Base-by-base conservation (phyloP, 2,888 invertebrate species). In the Smittia aterrima region DNA sequence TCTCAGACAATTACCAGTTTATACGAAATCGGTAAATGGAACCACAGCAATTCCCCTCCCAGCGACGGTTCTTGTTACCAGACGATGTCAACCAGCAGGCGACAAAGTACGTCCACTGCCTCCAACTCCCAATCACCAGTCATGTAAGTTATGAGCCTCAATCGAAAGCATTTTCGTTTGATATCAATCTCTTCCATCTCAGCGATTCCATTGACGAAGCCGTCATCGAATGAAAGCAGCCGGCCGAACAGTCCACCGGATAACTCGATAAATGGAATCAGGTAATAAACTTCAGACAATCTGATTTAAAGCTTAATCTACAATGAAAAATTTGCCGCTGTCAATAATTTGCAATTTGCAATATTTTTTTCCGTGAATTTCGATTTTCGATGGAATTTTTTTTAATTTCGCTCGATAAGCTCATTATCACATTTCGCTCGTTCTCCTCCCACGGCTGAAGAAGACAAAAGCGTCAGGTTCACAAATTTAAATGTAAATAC, bases 41-140 rank as follows among this genome's bases (percentile, higher is more conserved):
- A 87, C 86, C 79, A 88, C 89, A 77, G 89, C 88, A 79, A 90
- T 90, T 79, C 90, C 90, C 66, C 81, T 90, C 78, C 90, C 90
- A 20, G 90, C 90, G 75, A 89, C 89, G n/a, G 89, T 89, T 74
- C 85, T 88, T 75, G 89, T 89, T 47, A 86, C 86, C 73, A 85
- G 90, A 75, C 85, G 89, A 80, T 89, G 89, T 76, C 89, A 89
- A 58, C 89, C 89, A 75, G n/a, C n/a, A n/a, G n/a, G n/a, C 32
- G 90, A 90, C 83, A 89, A 90, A 82, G 84, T 85, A 66, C 85
- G 90, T 62, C 90, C 90, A 0, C 84, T 89, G 76, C 88, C 89
- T 1, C 84, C 86, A 66, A 86, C 87, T 24, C 85, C 85, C 18
- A 80, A 81, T 25, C 85, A 85, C 41, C 71, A 72, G 38, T 66